Base-by-base conservation (phyloP, 2,888 invertebrate species). In the Dynastes hyllus region DNA sequence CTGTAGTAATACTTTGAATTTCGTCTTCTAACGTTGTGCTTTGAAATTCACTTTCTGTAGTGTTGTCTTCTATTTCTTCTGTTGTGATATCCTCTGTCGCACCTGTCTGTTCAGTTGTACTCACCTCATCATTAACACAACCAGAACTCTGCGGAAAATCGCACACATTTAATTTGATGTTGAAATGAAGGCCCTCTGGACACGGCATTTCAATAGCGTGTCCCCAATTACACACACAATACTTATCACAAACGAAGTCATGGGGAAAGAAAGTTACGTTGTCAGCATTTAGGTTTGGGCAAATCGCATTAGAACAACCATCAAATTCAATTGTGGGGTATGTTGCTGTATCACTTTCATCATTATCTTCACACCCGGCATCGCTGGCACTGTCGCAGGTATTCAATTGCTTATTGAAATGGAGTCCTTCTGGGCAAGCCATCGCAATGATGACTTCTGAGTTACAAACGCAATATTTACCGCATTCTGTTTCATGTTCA, bases 111-210 rank as follows among this genome's bases (percentile, higher is more conserved):
- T 53, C 55, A 27, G 8, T 55, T 9, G 37, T 73, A 71, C n/a
- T 77, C 37, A 45, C 45, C 11, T 65, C 71, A 11, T 6, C 37
- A 45, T n/a, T 37, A 37, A 13, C 1, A 51, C 81, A 81, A 1
- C 78, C 73, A 0, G 80, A 80, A 70, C 78, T 53, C 22, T 40
- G 0, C 2, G 82, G 82, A 78, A 78, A 81, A 58, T 82, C 82
- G 69, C 82, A 82, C n/a, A 76, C 61, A 16, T 81, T 29, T 50
- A 67, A 29, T 16, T 58, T 50, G 6, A 63, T 16, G 66, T 81
- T 81, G 50, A 81, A 82, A 76, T 82, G 78, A 9, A 82, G 78
- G 45, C 81, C 82, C 9, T 27, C 9, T 11, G 82, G 82, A 58
- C 82, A 82, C 8, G 78, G 70, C 63, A 71, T 55, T 45, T 66